A percentile compares a stretch with the other conserved stretches of the same genome.
phyloP scores from a whole-genome alignment of 2,113 vertebrate species.

The Sapayoa aenigma region DNA sequence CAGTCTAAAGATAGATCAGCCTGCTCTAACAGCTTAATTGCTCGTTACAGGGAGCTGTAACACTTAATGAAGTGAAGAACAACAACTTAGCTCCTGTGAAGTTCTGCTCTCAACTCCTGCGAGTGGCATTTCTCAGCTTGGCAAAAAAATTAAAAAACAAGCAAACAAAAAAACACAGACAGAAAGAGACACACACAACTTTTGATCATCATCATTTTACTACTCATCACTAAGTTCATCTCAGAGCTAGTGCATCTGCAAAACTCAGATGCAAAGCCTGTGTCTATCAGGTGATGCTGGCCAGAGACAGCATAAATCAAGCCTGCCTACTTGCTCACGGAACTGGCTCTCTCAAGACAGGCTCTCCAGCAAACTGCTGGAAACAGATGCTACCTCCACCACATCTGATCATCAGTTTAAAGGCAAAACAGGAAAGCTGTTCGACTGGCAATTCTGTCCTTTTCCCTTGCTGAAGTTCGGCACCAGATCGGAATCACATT shows the following conservation, averaged over 20 bases:
- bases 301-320: not conserved
- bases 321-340: not conserved
- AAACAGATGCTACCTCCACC: not conserved
- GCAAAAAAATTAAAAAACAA: not conserved
- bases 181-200: not conserved
- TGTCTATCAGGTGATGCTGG: not conserved
- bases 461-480: not conserved
- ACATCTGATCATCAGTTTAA: not conserved
- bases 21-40: constrained; percentile 19
- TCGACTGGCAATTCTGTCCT: not conserved
- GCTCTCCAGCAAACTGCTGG: not conserved
- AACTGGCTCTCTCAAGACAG: not conserved
- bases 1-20: constrained; percentile 51
- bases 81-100: not conserved
- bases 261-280: not conserved
- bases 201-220: not conserved
- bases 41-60: constrained; percentile 5
- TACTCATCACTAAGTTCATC: not conserved
- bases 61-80: not conserved
- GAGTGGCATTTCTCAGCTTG: not conserved
- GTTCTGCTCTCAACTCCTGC: not conserved
- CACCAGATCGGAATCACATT: not conserved
- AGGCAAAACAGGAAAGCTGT: not conserved
- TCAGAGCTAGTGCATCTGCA: not conserved
- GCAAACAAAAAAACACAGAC: not conserved